Percentiles rank a stretch among this genome's conserved stretches.
These are phyloP conservation scores for Priapulus caudatus DNA, from an alignment of 2,888 invertebrate species.

Conservation along the genomic window DNA sequence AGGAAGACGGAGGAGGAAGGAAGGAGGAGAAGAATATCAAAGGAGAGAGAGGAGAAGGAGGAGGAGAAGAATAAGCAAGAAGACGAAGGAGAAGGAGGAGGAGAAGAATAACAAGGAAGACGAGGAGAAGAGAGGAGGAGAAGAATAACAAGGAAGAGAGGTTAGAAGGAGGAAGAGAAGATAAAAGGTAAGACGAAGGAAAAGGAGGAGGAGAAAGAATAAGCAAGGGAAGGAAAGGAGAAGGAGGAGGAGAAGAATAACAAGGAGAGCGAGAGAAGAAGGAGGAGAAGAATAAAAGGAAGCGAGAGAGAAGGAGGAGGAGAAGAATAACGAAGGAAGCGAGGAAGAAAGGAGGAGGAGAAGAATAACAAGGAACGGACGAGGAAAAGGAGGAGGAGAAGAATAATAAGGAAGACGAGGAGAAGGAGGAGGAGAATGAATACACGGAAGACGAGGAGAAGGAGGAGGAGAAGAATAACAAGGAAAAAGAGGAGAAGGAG, in stretches of 20 bases:
- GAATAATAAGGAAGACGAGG: constrained; percentile 6
- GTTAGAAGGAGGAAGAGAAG: constrained; percentile 6
- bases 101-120: background rate
- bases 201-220: constrained; percentile 4
- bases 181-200: constrained; percentile 7
- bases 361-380: constrained; percentile 6
- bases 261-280: no score
- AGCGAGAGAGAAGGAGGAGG: constrained; percentile 9
- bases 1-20: no score
- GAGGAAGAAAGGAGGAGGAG: constrained; percentile 6
- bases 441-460: background rate
- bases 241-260: no score
- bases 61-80: background rate
- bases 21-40: no score
- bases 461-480: no score
- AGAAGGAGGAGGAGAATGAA: constrained; percentile 8
- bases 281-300: constrained; percentile 9
- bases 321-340: constrained; percentile 6
- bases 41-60: constrained; percentile 3
- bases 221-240: no score
- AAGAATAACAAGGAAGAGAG: constrained; percentile 7
- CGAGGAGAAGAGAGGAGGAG: constrained; percentile 9
- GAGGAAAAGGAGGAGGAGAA: constrained; percentile 8
- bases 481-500: no score
- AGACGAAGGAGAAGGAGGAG: constrained; percentile 1